These are phyloP conservation scores for Platyscapa corneri DNA, from an alignment of 1,140 invertebrate species.

Conservation along the genomic window DNA sequence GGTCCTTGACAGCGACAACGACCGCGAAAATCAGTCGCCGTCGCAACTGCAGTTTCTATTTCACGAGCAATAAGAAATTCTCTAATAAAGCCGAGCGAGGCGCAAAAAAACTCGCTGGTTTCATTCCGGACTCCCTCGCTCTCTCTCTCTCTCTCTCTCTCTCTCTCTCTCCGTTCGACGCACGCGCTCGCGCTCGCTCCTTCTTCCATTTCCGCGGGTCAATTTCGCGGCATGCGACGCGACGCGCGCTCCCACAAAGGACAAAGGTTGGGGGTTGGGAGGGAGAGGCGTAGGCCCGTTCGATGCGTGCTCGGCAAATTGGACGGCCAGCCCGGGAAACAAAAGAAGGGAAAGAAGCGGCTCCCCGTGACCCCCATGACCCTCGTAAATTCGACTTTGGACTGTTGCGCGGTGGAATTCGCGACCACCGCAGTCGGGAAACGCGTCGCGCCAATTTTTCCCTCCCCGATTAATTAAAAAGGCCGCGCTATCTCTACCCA, in stretches of 20 bases:
- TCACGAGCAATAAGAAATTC: no score
- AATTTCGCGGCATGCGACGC: neutral
- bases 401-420: no score
- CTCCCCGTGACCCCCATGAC: no score
- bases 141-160: neutral
- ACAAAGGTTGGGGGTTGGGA: neutral
- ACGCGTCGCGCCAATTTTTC: neutral
- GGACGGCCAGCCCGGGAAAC: neutral
- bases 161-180: neutral
- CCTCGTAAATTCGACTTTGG: neutral
- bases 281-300: neutral
- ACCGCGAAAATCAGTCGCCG: no score
- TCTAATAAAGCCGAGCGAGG: no score
- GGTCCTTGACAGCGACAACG: no score
- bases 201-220: neutral
- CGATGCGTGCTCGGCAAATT: neutral
- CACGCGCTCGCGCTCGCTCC: no score
- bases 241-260: conserved; percentile 11
- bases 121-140: no score
- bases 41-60: no score
- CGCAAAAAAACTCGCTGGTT: no score
- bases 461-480: neutral
- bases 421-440: neutral
- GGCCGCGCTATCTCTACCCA: neutral
- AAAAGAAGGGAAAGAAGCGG: neutral